A percentile compares a stretch with the other conserved stretches of the same genome.
These are phyloP conservation scores for Halcyon chelicuti DNA, from an alignment of 2,797 vertebrate genomes.

Conservation along the genomic window DNA sequence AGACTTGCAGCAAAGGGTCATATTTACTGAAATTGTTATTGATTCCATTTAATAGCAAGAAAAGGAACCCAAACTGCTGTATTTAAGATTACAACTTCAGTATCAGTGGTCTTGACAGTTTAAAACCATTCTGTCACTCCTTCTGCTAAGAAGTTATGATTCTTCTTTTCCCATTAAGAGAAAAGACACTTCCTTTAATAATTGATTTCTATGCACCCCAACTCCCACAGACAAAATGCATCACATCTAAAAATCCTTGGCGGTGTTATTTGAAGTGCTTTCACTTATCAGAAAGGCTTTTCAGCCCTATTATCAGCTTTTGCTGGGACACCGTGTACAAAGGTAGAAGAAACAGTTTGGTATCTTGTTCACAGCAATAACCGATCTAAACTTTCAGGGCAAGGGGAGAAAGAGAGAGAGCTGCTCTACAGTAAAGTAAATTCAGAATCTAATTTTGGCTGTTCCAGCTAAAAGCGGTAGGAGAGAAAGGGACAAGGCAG, in stretches of 20 bases:
- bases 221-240: not conserved
- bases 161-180: not conserved
- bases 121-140: not conserved
- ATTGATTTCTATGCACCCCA: not conserved
- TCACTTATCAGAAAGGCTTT: not conserved
- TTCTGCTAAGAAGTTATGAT: not conserved
- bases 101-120: not conserved
- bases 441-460: not conserved
- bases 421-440: not conserved
- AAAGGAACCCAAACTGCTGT: not conserved
- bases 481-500: not conserved
- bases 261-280: not conserved
- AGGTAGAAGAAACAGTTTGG: not conserved
- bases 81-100: not conserved
- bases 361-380: not conserved
- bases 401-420: not conserved
- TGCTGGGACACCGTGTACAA: not conserved
- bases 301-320: not conserved
- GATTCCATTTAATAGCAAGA: not conserved
- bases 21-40: not conserved
- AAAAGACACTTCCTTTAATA: not conserved
- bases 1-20: not conserved
- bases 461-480: not conserved
- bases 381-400: not conserved
- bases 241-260: not conserved